Evolutionary conservation across 2,797 vertebrate genomes (phyloP).

Genomic region (Catharus ustulatus): DNA sequence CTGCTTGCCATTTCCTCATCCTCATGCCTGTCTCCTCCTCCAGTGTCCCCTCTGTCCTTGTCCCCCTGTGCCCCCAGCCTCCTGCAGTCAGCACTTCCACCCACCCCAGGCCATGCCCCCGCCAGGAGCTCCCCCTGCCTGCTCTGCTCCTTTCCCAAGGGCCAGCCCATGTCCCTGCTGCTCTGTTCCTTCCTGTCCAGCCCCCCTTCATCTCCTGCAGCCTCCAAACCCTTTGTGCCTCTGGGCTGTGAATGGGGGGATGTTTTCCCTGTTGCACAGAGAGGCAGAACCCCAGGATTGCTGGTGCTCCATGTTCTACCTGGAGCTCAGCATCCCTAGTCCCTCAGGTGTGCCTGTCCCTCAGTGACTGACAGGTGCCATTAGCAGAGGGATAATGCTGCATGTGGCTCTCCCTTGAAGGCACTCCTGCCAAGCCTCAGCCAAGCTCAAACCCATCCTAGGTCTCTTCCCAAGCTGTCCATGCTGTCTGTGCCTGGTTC

Average conservation of each 20-base stretch:
- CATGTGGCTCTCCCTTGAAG: not conserved
- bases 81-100: not conserved
- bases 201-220: not conserved
- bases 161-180: not conserved
- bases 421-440: not conserved
- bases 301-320: not conserved
- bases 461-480: accelerated
- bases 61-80: not conserved
- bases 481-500: not conserved
- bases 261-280: not conserved
- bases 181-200: not conserved
- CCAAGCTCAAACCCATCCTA: not conserved
- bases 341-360: not conserved
- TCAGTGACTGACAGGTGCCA: not conserved
- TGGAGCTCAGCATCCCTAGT: not conserved
- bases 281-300: not conserved
- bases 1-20: not conserved
- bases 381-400: not conserved
- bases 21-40: not conserved
- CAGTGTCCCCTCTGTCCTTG: not conserved
- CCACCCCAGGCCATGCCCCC: too few relatives aligned
- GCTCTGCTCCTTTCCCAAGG: not conserved
- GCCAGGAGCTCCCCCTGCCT: not conserved
- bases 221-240: not conserved
- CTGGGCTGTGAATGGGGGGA: not conserved